Conservation (phyloP, 2,113 vertebrate species). For the Pomatostomus ruficeps region DNA sequence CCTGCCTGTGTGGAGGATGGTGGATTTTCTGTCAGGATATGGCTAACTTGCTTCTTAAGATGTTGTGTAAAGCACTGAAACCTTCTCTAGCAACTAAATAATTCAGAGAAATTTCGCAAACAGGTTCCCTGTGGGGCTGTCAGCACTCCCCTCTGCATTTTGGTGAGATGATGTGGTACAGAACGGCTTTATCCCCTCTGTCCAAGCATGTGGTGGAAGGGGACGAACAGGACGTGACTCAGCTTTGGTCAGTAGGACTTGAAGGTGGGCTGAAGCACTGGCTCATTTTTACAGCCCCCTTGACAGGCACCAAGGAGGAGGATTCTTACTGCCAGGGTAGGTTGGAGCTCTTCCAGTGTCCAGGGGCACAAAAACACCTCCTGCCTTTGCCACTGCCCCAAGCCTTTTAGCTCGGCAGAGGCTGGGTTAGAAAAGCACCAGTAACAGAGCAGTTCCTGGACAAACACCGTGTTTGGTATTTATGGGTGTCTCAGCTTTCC, state of each 20-base stretch:
- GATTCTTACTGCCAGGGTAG: background rate
- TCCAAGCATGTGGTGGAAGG: background rate
- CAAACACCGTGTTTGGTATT: background rate
- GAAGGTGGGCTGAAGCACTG: background rate
- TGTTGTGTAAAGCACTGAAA: background rate
- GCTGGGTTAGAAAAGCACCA: background rate
- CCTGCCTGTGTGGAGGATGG: background rate
- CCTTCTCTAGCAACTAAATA: background rate
- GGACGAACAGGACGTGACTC: background rate
- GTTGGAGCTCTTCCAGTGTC: background rate
- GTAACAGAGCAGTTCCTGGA: too few species aligned
- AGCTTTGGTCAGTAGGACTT: background rate
- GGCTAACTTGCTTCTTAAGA: background rate
- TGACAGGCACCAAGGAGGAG: background rate
- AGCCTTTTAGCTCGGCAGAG: background rate
- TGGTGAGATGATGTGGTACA: accelerated
- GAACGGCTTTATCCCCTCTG: background rate
- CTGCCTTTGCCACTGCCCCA: background rate
- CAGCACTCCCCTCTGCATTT: background rate
- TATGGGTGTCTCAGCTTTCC: background rate
- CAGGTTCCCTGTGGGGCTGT: background rate
- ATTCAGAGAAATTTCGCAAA: background rate
- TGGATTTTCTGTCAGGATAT: background rate
- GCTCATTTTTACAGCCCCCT: background rate
- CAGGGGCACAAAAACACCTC: background rate